Base-by-base conservation (phyloP, 2,113 vertebrate species). In the Caloenas nicobarica region DNA sequence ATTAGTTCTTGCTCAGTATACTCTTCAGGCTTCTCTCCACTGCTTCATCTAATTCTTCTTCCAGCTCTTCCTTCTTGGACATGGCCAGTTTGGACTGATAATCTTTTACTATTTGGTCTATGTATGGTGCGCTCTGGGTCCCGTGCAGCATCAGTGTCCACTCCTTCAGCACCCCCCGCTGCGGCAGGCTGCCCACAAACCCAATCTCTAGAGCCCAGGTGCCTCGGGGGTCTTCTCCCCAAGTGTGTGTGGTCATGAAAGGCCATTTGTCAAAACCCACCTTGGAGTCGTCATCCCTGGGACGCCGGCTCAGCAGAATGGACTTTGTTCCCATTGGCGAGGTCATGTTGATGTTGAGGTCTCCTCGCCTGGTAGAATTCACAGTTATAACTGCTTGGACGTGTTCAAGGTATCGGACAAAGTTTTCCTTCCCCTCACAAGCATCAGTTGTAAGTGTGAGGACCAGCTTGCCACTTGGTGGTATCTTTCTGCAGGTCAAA, bases 201-300 rank as follows among this genome's bases (percentile, higher is more conserved):
- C 99, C 98, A 65, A 99, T 97, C 97, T 99, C 99, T 74, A 99
- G 98, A 66, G 98, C 97, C 99, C 99, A 99, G 94, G 98, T 99
- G 81, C 99, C 99, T 53, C 99, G 98, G 36, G 99, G 99, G 58
- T 99, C 99, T 97, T 99, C 99, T 34, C 99, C 99, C 99, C 99
- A 99, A 13, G 99, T 99, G 96, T 99, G 99, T 42, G 99, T 99
- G 81, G 99, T 99, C 99, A 99, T 99, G 98, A 99, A 99, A 96
- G 99, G 99, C 99, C 99, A 99, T 95, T 99, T 99, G 98, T 99
- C 99, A 79, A 99, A 99, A 96, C 99, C 99, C 97, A 99, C 99
- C 93, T 99, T 99, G 96, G 99, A 97, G 97, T 99, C 99, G 0
- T 99, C 98, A 60, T 99, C 99, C 23, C 99, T 98, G 10, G 99